Evolutionary conservation across 2,888 invertebrate species (phyloP).

Genomic region (Leptogaster cylindrica): DNA sequence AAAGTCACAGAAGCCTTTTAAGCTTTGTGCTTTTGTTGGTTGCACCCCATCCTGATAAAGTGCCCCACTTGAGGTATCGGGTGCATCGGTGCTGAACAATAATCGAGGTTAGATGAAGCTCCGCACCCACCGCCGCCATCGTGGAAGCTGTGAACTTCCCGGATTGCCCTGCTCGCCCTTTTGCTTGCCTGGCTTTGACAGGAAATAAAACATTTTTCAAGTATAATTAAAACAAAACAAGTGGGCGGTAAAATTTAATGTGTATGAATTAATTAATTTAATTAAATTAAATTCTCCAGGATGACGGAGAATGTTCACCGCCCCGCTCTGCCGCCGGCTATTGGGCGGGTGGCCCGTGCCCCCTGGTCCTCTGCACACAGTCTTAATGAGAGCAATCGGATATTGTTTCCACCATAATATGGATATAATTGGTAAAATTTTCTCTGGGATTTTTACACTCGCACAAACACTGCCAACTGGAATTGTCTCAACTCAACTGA

Average conservation of each 20-base stretch:
- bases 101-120: slow-evolving; percentile 6
- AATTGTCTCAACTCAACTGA: slow-evolving; percentile 2
- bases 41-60: slow-evolving; percentile 11
- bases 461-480: slow-evolving; percentile 13
- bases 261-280: slow-evolving; percentile 47
- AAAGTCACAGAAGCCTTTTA: slow-evolving; percentile 28
- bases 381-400: slow-evolving; percentile 35
- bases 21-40: slow-evolving; percentile 17
- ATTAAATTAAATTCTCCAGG: slow-evolving; percentile 44
- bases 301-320: slow-evolving; percentile 10
- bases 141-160: too few species aligned
- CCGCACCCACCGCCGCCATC: background rate
- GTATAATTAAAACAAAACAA: slow-evolving; percentile 47
- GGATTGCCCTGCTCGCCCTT: background rate
- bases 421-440: slow-evolving; percentile 39
- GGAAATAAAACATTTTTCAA: slow-evolving; percentile 43
- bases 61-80: slow-evolving; percentile 12
- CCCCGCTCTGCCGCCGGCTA: background rate
- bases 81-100: slow-evolving; percentile 18
- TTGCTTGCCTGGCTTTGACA: background rate
- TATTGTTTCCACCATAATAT: slow-evolving; percentile 37
- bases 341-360: background rate
- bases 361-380: background rate
- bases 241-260: slow-evolving; percentile 47
- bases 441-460: slow-evolving; percentile 26